Evolutionary conservation across 2,797 vertebrate species (phyloP).

Genomic region (Steatocranus sp.): DNA sequence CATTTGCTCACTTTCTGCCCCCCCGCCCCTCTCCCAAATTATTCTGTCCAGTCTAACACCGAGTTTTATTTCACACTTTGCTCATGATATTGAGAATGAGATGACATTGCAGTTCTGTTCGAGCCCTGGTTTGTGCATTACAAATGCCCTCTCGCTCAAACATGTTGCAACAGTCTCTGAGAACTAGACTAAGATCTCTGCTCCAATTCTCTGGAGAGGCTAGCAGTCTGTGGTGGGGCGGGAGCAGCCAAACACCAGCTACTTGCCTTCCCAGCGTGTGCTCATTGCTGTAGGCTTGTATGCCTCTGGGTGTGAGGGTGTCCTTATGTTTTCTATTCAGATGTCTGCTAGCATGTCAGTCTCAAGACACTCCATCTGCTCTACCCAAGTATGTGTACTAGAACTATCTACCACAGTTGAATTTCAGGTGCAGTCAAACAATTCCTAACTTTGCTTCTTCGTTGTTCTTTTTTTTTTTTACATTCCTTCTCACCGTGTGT

Average conservation of each 20-base stretch:
- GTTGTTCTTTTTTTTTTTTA: neutral
- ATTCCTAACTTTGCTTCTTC: neutral
- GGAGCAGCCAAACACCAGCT: conserved; percentile 5
- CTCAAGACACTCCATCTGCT: neutral
- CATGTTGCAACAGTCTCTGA: conserved; percentile 25
- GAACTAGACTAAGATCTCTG: conserved; percentile 31
- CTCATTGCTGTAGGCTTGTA: conserved; percentile 22
- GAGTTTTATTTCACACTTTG: conserved; percentile 30
- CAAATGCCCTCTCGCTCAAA: conserved; percentile 37
- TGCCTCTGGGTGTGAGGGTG: conserved; percentile 15
- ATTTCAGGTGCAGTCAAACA: neutral
- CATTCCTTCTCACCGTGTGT: neutral
- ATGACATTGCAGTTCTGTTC: conserved; percentile 52
- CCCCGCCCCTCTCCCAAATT: neutral
- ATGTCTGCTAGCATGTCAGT: conserved; percentile 7
- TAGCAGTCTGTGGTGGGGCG: conserved; percentile 29
- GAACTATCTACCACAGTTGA: neutral
- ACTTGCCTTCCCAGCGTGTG: neutral
- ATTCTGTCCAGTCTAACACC: neutral
- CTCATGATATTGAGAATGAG: conserved; percentile 44
- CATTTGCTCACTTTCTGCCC: conserved; percentile 8
- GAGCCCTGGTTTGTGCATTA: conserved; percentile 46
- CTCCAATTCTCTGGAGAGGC: conserved; percentile 28
- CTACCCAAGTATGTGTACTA: neutral
- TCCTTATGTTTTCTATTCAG: neutral